Evolutionary conservation across 2,113 vertebrate genomes (phyloP), one percentile per base, ranked within the genome.

Genomic region (Chitala chitala): DNA sequence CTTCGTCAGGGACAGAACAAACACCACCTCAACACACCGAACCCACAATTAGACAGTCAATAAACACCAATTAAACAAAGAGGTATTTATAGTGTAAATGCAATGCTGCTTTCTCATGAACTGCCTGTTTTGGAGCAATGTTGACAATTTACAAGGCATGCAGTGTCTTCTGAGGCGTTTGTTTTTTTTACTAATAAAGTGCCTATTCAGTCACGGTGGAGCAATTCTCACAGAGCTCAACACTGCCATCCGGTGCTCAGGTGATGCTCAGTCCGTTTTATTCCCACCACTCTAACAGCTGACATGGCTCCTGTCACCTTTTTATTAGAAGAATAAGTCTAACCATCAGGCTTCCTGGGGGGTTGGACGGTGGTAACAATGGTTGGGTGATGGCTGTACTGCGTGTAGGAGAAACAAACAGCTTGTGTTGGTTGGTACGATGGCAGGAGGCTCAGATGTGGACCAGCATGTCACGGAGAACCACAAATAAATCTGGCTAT

Each of bases 51-150:
- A 69, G 69, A 51, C 29, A 55, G 69, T 51, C 61, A 7, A 71
- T 76, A 76, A 74, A 79, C 51, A 78, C 40, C 58, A 73, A 66
- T 74, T 79, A 74, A 5, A 74, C 17, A 44, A 7, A 20, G 36
- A 55, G 58, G 70, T 50, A 73, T 81, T 76, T 73, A 75, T 40
- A 75, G 20, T 31, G 2, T 8, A 6, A 5, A 15, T 36, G 56
- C 69, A 54, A 76, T 36, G 66, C 38, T 51, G 58, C 46, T 63
- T 72, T 64, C 65, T 42, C 61, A 13, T 56, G 31, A 59, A 46
- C 73, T 55, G 72, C 42, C 22, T 22, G 8, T 65, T 29, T 12
- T 55, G 40, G 36, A 17, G 63, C 17, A 20, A 33, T 74, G 48
- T 63, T 31, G 46, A 53, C 20, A 31, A 26, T n/a, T 54, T n/a